Percentiles rank a stretch among this genome's conserved stretches.
phyloP scores from a whole-genome alignment of 2,113 vertebrate genomes.

The Columba janthina region DNA sequence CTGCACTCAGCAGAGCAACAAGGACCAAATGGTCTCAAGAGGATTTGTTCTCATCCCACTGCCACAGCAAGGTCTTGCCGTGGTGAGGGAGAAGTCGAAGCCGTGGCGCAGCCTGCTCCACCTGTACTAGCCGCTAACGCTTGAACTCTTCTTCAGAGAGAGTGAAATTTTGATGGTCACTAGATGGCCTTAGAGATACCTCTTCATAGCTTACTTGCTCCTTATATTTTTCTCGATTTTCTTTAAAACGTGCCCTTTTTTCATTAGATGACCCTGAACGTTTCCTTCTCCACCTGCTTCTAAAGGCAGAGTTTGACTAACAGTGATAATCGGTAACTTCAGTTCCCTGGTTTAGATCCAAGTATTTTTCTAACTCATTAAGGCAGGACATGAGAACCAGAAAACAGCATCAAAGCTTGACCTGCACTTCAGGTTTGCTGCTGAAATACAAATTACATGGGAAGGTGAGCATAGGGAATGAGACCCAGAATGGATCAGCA shows the following conservation, averaged over 20 bases:
- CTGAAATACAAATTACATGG: background rate
- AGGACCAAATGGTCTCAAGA: background rate
- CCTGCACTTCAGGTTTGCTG: background rate
- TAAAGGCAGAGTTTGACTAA: background rate
- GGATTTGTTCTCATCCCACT: fast-evolving
- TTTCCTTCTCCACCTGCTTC: background rate
- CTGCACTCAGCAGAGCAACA: background rate
- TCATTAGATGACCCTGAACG: background rate
- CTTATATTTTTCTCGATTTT: background rate
- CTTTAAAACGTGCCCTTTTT: background rate
- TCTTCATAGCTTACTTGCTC: background rate
- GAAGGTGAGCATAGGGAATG: background rate
- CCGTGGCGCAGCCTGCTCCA: fast-evolving
- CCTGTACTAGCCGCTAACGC: background rate
- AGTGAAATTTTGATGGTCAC: background rate
- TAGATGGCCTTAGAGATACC: background rate
- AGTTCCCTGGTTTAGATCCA: background rate
- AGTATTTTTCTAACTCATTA: background rate
- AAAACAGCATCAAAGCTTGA: background rate
- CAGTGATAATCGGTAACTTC: background rate
- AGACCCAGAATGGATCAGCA: background rate
- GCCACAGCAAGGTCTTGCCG: fast-evolving
- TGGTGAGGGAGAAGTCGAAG: background rate
- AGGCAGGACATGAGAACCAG: background rate
- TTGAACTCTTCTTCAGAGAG: background rate